Conservation (phyloP, 2,113 vertebrate genomes). For the Perca fluviatilis region DNA sequence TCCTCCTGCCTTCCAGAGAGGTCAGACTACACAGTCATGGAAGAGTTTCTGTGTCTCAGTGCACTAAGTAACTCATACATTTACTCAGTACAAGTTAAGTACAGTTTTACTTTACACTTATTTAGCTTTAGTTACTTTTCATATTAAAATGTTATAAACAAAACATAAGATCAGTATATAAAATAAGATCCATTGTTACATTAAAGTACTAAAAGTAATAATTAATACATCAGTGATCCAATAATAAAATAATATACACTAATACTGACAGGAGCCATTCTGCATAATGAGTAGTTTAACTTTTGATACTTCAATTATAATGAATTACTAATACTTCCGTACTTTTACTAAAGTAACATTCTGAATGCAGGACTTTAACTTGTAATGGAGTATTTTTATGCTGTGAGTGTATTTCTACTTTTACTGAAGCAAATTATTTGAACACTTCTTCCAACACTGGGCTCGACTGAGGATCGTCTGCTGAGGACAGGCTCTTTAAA, state of each 20-base stretch:
- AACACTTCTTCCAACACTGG: background rate
- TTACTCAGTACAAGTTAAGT: background rate
- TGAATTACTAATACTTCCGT: too few relatives aligned
- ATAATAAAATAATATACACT: background rate
- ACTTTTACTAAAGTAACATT: too few relatives aligned
- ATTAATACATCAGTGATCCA: background rate
- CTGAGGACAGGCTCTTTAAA: background rate
- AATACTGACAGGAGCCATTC: background rate
- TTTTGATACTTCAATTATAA: too few relatives aligned
- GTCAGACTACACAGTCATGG: background rate
- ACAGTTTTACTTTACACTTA: background rate
- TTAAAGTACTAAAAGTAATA: background rate
- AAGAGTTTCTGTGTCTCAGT: background rate
- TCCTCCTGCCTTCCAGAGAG: background rate
- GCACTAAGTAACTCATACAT: background rate
- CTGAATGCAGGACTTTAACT: too few relatives aligned
- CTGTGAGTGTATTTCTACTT: too few relatives aligned
- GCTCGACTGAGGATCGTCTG: background rate
- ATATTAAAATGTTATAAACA: background rate
- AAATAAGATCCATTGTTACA: background rate
- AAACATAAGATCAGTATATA: background rate
- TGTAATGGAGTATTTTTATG: too few relatives aligned
- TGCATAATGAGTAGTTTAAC: background rate
- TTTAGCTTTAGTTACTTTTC: background rate
- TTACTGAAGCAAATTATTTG: too few relatives aligned